Evolutionary conservation across 2,113 vertebrate genomes (phyloP), one percentile per base, ranked within the genome.

Genomic region (Sakesphorus luctuosus): DNA sequence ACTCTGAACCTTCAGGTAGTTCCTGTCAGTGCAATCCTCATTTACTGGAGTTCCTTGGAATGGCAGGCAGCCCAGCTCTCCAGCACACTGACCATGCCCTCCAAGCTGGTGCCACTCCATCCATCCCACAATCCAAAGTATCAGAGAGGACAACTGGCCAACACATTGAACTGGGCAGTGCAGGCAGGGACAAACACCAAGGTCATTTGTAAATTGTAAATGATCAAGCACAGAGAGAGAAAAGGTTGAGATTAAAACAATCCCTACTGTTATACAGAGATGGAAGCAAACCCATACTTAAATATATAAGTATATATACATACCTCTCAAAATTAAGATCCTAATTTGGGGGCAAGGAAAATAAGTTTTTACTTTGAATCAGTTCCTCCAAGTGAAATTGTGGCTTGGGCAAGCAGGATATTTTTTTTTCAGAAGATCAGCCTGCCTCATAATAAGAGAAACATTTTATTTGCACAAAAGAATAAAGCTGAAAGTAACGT

Each of bases 41-140:
- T 4, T 26, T 38, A 26, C 17, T 5, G 8, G 35, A 59, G 23
- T 1, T 73, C 58, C 52, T 66, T 3, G n/a, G 33, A 52, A 29
- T 0, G 1, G 31, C 1, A 72, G 4, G 46, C 1, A 56, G 28
- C 10, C 14, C 36, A 9, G 21, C 29, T 74, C 29, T 58, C 61
- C 55, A 50, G 38, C 55, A 31, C 5, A 52, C 23, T n/a, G 44
- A 50, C 28, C 31, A 20, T 31, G 59, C 17, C 43, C 31, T 78
- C 26, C 58, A 77, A 31, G 10, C 1, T 61, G 29, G 26, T 29
- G n/a, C 19, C 36, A 63, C 44, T 29, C 31, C 15, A 47, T 58
- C 50, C 31, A 47, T 36, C 8, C 13, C 67, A 69, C 10, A 35
- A 69, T 14, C 14, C 23, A 26, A 61, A 11, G 40, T 20, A 20